Conservation (phyloP, 2,888 invertebrate species). For the Lasioglossum calceatum region DNA sequence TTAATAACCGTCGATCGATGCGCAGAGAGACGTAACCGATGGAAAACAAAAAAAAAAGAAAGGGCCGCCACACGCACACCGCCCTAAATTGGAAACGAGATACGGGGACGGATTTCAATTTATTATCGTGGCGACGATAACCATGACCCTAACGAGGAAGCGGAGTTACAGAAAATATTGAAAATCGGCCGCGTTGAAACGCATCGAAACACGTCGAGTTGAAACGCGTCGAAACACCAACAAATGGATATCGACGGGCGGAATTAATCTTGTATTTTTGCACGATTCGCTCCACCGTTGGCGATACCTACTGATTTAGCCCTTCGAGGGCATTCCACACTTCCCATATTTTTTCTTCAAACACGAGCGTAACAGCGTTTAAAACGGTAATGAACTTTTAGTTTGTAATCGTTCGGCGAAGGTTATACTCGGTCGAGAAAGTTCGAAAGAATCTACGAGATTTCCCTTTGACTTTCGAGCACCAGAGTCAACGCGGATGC, state of each 20-base stretch:
- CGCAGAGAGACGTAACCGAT: neutral
- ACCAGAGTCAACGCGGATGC: neutral
- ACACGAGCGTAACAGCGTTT: neutral
- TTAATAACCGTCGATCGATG: constrained; percentile 44
- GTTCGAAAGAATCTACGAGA: neutral
- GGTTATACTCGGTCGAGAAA: neutral
- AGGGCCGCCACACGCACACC: neutral
- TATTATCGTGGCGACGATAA: neutral
- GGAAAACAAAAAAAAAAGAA: neutral
- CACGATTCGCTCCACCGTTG: neutral
- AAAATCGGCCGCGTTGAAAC: neutral
- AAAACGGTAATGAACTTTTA: neutral
- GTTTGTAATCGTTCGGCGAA: neutral
- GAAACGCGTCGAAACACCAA: neutral
- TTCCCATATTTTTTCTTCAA: neutral
- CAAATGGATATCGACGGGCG: neutral
- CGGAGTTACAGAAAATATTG: neutral
- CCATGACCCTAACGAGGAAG: neutral
- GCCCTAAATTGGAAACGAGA: constrained; percentile 1
- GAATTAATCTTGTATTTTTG: neutral
- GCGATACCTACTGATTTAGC: neutral
- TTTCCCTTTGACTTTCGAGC: neutral
- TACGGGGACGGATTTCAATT: constrained; percentile 20
- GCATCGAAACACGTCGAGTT: neutral
- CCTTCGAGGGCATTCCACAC: neutral